Evolutionary conservation across 2,888 invertebrate species (phyloP), one percentile per base, ranked within the genome.

Genomic region (Nephrocerus scutellatus): DNA sequence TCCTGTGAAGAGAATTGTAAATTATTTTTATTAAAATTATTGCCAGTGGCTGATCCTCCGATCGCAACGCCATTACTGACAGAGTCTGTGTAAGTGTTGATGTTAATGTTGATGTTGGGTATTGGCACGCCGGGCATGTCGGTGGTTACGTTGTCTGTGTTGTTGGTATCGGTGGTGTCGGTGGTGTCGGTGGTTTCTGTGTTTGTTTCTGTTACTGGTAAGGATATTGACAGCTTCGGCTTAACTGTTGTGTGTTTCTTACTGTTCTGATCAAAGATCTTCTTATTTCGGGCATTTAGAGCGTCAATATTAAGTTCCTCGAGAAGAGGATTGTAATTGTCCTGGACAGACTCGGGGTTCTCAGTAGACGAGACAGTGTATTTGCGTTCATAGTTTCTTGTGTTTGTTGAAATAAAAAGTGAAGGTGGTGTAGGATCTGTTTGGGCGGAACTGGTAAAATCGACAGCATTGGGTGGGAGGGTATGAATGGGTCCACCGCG

Each of bases 281-380:
- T 72, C 50, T 72, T 74, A 46, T 74, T 74, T 47, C 73, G 66
- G 23, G 70, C 70, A 58, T 71, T 73, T 14, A 74, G 54, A 7
- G 72, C 72, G 52, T 73, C 71, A 21, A 70, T 66, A 47, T 74
- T 68, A 6, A 72, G 55, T 37, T 70, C 70, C 47, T 69, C 68
- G 21, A 65, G 58, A 15, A 62, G 52, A 6, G 62, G 55, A 37
- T 49, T 52, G 10, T 35, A 39, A 16, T 60, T 66, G 36, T 66
- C 63, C 35, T 48, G 48, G 29, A 39, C 43, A n/a, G 40, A 37
- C 34, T 59, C 57, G 9, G 53, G 35, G 13, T 59, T 26, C 34
- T 60, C 60, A 3, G 58, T 59, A 15, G 53, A 49, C 24, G 59
- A 59, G 12, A 55, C 57, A 4, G 52, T 49, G 43, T 65, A 66